Percentiles rank a stretch among this genome's conserved stretches.
These are phyloP conservation scores for Synanthedon vespiformis DNA, from an alignment of 2,888 invertebrate species.

Conservation along the genomic window DNA sequence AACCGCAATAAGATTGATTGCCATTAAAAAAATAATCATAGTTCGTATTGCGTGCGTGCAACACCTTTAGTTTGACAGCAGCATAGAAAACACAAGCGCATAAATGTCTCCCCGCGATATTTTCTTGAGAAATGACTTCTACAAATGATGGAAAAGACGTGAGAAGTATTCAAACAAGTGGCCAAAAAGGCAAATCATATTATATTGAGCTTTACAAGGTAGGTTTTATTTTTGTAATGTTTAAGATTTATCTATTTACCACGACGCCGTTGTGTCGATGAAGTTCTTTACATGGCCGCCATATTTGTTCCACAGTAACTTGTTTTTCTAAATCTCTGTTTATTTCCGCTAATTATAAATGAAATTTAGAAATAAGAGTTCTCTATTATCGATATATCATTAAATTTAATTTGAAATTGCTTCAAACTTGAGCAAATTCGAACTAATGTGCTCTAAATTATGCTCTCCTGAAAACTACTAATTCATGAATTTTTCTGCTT, in stretches of 20 bases:
- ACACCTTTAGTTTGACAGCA: constrained; percentile 30
- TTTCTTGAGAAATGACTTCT: constrained; percentile 71
- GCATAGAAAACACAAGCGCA: constrained; percentile 69
- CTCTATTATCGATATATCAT: not conserved
- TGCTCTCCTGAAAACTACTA: too few species aligned
- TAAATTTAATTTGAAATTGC: too few species aligned
- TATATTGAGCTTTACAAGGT: constrained; percentile 66
- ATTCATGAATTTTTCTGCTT: not conserved
- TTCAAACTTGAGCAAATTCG: too few species aligned
- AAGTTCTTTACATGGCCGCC: constrained; percentile 60
- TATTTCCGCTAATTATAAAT: not conserved
- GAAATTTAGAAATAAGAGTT: not conserved
- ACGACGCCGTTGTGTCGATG: constrained; percentile 57
- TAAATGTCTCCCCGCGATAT: constrained; percentile 70
- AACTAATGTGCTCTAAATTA: too few species aligned
- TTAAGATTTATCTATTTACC: constrained; percentile 19
- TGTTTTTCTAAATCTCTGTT: constrained; percentile 50
- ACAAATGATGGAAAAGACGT: constrained; percentile 69
- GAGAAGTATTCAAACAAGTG: constrained; percentile 62
- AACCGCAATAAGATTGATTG: too few species aligned
- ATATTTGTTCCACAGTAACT: constrained; percentile 61
- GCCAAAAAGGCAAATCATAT: constrained; percentile 60
- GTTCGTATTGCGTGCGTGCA: too few species aligned
- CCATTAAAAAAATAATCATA: too few species aligned
- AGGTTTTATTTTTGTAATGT: constrained; percentile 36